Conservation (phyloP, 1,140 invertebrate species). For the Panagrolaimus sp. region DNA sequence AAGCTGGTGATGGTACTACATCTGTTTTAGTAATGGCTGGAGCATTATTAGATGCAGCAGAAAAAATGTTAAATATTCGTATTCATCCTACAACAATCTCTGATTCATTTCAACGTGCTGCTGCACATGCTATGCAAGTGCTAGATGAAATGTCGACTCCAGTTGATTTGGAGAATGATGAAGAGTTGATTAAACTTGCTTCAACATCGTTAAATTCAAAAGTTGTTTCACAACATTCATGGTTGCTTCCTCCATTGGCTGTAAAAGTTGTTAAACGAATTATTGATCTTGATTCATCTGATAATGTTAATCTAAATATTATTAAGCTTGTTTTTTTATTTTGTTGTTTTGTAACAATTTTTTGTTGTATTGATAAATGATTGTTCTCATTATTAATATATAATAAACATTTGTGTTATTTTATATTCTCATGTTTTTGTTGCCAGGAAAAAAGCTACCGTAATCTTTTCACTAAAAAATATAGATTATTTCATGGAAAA, state of each 20-base stretch:
- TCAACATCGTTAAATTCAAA: constrained; percentile 97
- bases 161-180: constrained; percentile 78
- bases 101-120: constrained; percentile 87
- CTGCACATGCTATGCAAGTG: constrained; percentile 76
- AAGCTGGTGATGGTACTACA: constrained; percentile 98
- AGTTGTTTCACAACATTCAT: constrained; percentile 94
- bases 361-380: too few species aligned
- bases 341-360: too few species aligned
- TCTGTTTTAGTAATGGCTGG: constrained; percentile 88
- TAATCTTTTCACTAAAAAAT: too few species aligned
- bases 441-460: too few species aligned
- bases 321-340: constrained; percentile 93
- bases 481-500: too few species aligned
- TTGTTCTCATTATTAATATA: too few species aligned
- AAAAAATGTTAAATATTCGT: constrained; percentile 77
- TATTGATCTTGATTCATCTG: constrained; percentile 65
- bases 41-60: constrained; percentile 83
- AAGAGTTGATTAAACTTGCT: constrained; percentile 83
- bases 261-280: constrained; percentile 92
- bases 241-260: constrained; percentile 84
- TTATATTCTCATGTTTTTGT: too few species aligned
- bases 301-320: constrained; percentile 72
- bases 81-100: constrained; percentile 96
- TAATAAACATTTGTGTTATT: too few species aligned
- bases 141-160: constrained; percentile 77